Conservation (phyloP, 2,797 vertebrate species). For the Pangasius krempfi region DNA sequence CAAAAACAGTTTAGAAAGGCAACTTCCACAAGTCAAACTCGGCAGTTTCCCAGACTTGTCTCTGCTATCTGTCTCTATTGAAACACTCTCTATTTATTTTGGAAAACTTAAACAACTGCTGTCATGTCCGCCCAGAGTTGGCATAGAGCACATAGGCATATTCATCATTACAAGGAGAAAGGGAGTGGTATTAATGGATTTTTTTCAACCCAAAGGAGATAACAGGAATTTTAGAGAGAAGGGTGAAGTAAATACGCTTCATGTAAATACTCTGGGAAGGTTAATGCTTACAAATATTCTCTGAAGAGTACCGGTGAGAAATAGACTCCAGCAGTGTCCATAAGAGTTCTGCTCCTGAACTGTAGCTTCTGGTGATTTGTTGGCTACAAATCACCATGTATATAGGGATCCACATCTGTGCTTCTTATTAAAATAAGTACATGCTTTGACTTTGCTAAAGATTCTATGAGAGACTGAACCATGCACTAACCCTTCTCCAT, state of each 20-base stretch:
- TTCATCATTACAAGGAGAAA: constrained; percentile 77
- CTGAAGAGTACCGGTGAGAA: constrained; percentile 34
- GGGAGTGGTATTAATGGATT: constrained; percentile 49
- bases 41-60: constrained; percentile 79
- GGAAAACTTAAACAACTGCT: constrained; percentile 83
- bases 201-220: constrained; percentile 66
- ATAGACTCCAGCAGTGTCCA: constrained; percentile 26
- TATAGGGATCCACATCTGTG: background rate
- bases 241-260: constrained; percentile 69
- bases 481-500: constrained; percentile 19
- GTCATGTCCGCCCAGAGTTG: constrained; percentile 78
- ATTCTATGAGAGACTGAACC: constrained; percentile 35
- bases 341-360: background rate
- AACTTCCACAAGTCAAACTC: constrained; percentile 85
- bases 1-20: constrained; percentile 85
- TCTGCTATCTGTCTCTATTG: constrained; percentile 81
- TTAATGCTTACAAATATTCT: constrained; percentile 63
- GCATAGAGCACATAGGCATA: constrained; percentile 74
- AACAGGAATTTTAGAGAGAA: constrained; percentile 72
- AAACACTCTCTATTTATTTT: constrained; percentile 83
- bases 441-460: constrained; percentile 18
- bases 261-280: constrained; percentile 69
- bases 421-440: background rate
- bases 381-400: background rate
- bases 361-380: background rate